These are phyloP conservation scores for Nomada fucata DNA, from an alignment of 2,888 invertebrate genomes.

Conservation along the genomic window DNA sequence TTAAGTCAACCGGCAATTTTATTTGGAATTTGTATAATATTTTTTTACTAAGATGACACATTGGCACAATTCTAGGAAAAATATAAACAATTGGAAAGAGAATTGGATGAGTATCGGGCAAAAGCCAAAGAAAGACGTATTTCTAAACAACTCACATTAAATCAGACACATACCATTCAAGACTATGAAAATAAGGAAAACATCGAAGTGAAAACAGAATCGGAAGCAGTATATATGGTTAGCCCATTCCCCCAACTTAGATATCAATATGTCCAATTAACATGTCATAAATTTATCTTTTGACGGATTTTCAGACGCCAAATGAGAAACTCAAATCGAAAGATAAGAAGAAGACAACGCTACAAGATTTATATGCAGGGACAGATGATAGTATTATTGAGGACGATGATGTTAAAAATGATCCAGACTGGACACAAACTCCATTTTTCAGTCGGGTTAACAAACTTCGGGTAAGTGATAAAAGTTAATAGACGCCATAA, in stretches of 20 bases:
- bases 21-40: not conserved
- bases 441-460: constrained; percentile 86
- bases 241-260: too few species aligned
- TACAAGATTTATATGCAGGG: not conserved
- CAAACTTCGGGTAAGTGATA: constrained; percentile 74
- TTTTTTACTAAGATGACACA: not conserved
- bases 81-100: constrained; percentile 54
- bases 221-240: constrained; percentile 66
- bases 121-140: constrained; percentile 40
- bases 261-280: constrained; percentile 3
- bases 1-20: not conserved
- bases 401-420: constrained; percentile 84
- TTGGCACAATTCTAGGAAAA: constrained; percentile 61
- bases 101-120: constrained; percentile 52
- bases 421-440: constrained; percentile 90
- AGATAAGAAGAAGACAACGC: constrained; percentile 3
- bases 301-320: not conserved
- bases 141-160: constrained; percentile 3
- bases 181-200: constrained; percentile 82
- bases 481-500: not conserved
- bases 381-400: constrained; percentile 68
- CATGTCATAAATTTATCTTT: not conserved
- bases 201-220: constrained; percentile 70
- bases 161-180: constrained; percentile 81
- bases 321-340: constrained; percentile 14